These are phyloP conservation scores for Halichoeres trimaculatus DNA, from an alignment of 2,113 vertebrate species.

Conservation along the genomic window DNA sequence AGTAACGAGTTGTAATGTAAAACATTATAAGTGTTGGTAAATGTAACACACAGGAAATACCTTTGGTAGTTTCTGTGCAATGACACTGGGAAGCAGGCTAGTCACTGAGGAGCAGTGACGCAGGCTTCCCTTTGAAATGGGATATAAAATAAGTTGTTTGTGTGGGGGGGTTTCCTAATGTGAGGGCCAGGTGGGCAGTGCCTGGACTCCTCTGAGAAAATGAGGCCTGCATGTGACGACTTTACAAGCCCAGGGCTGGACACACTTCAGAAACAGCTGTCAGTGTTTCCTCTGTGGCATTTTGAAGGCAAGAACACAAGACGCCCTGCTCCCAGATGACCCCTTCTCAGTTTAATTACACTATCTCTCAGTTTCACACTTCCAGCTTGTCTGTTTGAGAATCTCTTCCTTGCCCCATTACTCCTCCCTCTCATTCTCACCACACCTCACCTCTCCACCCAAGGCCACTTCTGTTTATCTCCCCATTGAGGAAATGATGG, in stretches of 20 bases:
- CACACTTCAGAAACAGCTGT: constrained; percentile 78
- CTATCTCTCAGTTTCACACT: constrained; percentile 51
- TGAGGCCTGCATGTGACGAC: constrained; percentile 64
- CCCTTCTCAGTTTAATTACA: constrained; percentile 44
- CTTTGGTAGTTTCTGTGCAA: constrained; percentile 23
- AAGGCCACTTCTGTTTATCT: constrained; percentile 60
- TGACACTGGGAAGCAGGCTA: constrained; percentile 46
- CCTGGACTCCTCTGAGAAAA: constrained; percentile 69
- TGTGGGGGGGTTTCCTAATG: constrained; percentile 51
- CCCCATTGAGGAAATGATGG: constrained; percentile 70
- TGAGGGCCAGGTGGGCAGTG: constrained; percentile 68
- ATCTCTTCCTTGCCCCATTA: constrained; percentile 9
- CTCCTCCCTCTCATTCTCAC: constrained; percentile 20
- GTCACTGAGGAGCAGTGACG: constrained; percentile 59
- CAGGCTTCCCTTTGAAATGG: constrained; percentile 68
- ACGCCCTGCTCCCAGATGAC: constrained; percentile 34
- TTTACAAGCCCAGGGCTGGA: constrained; percentile 78
- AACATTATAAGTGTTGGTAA: constrained; percentile 29
- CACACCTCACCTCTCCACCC: constrained; percentile 29
- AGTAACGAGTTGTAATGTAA: constrained; percentile 1
- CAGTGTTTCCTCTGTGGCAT: constrained; percentile 66
- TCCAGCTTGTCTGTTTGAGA: constrained; percentile 21
- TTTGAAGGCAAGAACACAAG: constrained; percentile 42
- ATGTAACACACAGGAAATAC: constrained; percentile 39
- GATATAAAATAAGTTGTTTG: constrained; percentile 70